Conservation (phyloP, 2,113 vertebrate genomes). For the Nipponia nippon region DNA sequence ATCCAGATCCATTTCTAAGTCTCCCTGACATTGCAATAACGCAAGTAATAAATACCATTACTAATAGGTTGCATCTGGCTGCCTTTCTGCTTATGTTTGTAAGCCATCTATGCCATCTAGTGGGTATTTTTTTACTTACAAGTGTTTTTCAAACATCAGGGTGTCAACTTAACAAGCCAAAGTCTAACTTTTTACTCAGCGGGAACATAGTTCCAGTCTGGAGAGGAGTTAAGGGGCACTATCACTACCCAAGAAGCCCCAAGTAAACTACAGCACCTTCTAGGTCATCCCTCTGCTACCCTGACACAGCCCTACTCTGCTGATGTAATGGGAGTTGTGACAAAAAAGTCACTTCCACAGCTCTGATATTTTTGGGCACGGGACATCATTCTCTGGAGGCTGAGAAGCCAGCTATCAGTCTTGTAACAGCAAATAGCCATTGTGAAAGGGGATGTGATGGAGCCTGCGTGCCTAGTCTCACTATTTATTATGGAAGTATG, state of each 20-base stretch:
- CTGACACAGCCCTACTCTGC: background rate
- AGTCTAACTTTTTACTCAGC: background rate
- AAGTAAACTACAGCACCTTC: background rate
- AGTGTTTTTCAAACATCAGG: background rate
- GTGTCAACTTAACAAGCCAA: background rate
- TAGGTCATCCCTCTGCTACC: background rate
- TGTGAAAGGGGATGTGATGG: background rate
- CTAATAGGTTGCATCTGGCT: background rate
- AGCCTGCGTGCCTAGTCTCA: background rate
- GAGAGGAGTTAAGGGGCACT: background rate
- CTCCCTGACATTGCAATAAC: background rate
- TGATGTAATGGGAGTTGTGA: background rate
- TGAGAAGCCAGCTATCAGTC: background rate
- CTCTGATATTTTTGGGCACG: background rate
- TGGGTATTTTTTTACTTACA: background rate
- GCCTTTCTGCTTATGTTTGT: background rate
- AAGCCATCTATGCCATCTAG: conserved; percentile 34
- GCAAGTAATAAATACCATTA: background rate
- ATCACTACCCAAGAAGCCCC: background rate
- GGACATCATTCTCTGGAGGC: background rate
- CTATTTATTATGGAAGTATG: background rate
- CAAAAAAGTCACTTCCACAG: background rate
- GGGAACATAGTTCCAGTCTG: background rate
- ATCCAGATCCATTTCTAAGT: background rate
- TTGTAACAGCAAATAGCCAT: background rate